Percentiles rank a stretch among this genome's conserved stretches.
phyloP scores from a whole-genome alignment of 2,113 vertebrate species.

The Lophius piscatorius region DNA sequence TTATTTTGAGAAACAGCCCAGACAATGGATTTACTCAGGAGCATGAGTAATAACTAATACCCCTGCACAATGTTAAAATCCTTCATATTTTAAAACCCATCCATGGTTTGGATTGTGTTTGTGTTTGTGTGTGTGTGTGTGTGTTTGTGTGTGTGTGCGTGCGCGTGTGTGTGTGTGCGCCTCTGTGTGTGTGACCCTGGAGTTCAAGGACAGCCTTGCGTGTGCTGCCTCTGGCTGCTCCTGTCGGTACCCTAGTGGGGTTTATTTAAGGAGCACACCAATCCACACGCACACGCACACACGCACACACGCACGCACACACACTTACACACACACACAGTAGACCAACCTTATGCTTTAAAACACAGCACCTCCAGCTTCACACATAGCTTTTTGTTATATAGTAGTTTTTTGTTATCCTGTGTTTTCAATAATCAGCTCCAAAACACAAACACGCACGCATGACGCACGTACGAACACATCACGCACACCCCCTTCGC shows the following conservation, averaged over 20 bases:
- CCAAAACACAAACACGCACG: no score
- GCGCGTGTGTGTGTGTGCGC: neutral
- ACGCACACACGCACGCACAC: slow-evolving; percentile 26
- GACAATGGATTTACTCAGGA: slow-evolving; percentile 43
- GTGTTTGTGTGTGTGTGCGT: slow-evolving; percentile 17
- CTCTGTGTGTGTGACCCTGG: slow-evolving; percentile 48
- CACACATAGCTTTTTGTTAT: slow-evolving; percentile 28
- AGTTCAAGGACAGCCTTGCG: slow-evolving; percentile 79
- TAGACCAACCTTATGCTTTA: slow-evolving; percentile 51
- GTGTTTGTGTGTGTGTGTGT: slow-evolving; percentile 20
- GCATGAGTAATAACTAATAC: slow-evolving; percentile 38
- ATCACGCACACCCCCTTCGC: no score
- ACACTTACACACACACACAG: slow-evolving; percentile 14
- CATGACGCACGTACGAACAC: no score
- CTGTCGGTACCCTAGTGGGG: slow-evolving; percentile 75
- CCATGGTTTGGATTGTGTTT: neutral
- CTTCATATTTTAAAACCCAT: no score
- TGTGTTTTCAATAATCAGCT: slow-evolving; percentile 26
- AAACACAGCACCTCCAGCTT: slow-evolving; percentile 49
- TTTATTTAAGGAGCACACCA: slow-evolving; percentile 81
- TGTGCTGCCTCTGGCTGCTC: slow-evolving; percentile 77
- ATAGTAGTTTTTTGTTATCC: no score
- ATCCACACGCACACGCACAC: slow-evolving; percentile 33
- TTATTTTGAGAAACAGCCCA: slow-evolving; percentile 38
- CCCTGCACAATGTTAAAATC: no score